Conservation (phyloP, 2,888 invertebrate genomes). For the Zygaena filipendulae region DNA sequence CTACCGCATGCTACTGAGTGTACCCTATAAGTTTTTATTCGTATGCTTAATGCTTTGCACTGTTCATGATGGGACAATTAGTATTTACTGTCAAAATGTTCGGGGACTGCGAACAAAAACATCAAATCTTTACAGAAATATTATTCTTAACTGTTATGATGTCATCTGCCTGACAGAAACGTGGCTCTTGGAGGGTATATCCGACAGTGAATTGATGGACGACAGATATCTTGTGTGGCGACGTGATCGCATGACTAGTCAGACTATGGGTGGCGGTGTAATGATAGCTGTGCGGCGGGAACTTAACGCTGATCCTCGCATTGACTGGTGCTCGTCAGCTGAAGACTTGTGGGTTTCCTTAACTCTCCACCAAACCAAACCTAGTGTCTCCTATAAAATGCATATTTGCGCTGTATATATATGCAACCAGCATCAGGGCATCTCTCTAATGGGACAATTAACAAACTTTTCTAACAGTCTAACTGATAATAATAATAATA, state of each 20-base stretch:
- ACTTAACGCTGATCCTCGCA: background rate
- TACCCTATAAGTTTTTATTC: no score
- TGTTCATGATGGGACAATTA: no score
- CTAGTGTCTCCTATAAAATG: background rate
- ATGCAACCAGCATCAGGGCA: conserved; percentile 4
- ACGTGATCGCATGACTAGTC: no score
- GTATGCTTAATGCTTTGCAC: no score
- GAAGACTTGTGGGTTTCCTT: conserved; percentile 4
- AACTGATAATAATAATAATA: no score
- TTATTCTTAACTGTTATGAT: conserved; percentile 9
- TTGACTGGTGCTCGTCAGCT: conserved; percentile 1
- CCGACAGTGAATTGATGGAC: conserved; percentile 10
- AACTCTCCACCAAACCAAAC: background rate
- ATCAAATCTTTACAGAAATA: conserved; percentile 9
- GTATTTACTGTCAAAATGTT: conserved; percentile 14
- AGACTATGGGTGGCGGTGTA: no score
- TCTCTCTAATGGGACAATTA: conserved; percentile 1
- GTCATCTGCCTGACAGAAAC: conserved; percentile 14
- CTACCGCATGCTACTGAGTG: no score
- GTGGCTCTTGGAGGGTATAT: conserved; percentile 10
- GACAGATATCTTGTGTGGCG: conserved; percentile 9
- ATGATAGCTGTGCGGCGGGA: background rate
- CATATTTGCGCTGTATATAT: conserved; percentile 5
- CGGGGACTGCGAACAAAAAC: conserved; percentile 13
- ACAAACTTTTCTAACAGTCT: no score